Evolutionary conservation across 2,797 vertebrate species (phyloP), one percentile per base, ranked within the genome.

Genomic region (Rhinophrynus dorsalis): DNA sequence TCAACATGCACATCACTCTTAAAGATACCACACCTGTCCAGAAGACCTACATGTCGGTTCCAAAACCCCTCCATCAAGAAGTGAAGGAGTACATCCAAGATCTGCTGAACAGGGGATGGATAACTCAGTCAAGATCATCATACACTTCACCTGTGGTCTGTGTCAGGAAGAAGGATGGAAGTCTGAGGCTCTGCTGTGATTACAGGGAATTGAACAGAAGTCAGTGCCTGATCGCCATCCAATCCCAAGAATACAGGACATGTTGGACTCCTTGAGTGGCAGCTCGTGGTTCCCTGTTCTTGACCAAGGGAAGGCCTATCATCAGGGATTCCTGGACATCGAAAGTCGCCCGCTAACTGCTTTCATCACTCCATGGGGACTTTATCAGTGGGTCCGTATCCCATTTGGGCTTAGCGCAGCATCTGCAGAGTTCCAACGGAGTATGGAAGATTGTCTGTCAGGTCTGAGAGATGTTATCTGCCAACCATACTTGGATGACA

Each of bases 361-460:
- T 5, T 77, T 77, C 26, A 77, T 70, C 12, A 77, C 67, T 4
- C 60, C 63, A 12, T 79, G 71, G 59, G 62, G 73, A 1, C 30
- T 74, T 6, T 74, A 60, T 21, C 40, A 75, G 15, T 75, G 29
- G 62, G 33, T 77, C 5, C 0, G n/a, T 1, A 77, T 78, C 5
- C 71, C 75, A 0, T 82, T 77, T 71, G 64, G 72, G 0, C 37
- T 77, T 3, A 72, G 67, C 6, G 74, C 61, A 1, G 65, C 72
- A 6, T 79, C 62, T 6, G 76, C 71, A 24, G 74, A 80, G 33
- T 80, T 80, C 7, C 76, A 79, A 33, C 10, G 6, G n/a, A 45
- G 6, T 17, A 17, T 13, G 42, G 4, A 45, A 15, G n/a, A n/a
- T n/a, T n/a, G n/a, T n/a, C n/a, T n/a, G n/a, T n/a, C n/a, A n/a